A percentile compares a stretch with the other conserved stretches of the same genome.
Evolutionary conservation across 1,140 invertebrate species (phyloP).

Genomic region (Habropoda laboriosa): DNA sequence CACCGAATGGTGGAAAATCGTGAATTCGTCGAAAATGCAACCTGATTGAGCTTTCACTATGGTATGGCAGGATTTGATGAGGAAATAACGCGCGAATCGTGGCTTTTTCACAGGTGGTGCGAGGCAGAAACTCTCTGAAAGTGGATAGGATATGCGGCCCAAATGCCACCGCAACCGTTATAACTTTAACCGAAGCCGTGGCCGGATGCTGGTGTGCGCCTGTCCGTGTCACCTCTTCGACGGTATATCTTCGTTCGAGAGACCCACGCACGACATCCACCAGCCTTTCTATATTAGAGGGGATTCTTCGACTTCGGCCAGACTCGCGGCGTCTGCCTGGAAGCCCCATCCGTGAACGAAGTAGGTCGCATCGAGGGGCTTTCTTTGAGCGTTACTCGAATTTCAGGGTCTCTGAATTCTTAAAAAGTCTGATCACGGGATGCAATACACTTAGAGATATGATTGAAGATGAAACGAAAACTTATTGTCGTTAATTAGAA

Average conservation of each 20-base stretch:
- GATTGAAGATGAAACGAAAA: too few relatives aligned
- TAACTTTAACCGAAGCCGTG: slow-evolving; percentile 25
- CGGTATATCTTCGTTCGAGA: slow-evolving; percentile 26
- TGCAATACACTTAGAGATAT: too few relatives aligned
- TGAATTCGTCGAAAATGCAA: too few relatives aligned
- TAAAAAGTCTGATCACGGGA: not conserved
- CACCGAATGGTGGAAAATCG: too few relatives aligned
- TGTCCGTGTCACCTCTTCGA: not conserved
- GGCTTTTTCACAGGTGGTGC: too few relatives aligned
- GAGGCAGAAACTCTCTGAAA: slow-evolving; percentile 34
- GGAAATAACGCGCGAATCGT: not conserved
- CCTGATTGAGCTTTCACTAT: too few relatives aligned
- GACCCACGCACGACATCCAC: not conserved
- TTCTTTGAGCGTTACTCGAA: slow-evolving; percentile 8
- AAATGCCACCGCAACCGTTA: slow-evolving; percentile 35
- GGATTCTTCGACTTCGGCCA: slow-evolving; percentile 24
- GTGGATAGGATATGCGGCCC: slow-evolving; percentile 21
- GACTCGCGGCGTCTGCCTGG: not conserved
- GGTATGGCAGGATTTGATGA: not conserved
- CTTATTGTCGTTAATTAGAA: too few relatives aligned
- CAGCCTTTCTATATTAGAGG: slow-evolving; percentile 6
- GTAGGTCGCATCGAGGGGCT: slow-evolving; percentile 32
- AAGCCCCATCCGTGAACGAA: not conserved
- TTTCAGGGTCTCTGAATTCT: too few relatives aligned
- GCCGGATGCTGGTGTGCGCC: not conserved